phyloP scores from a whole-genome alignment of 1,140 invertebrate species.

The Thaumetopoea pityocampa region DNA sequence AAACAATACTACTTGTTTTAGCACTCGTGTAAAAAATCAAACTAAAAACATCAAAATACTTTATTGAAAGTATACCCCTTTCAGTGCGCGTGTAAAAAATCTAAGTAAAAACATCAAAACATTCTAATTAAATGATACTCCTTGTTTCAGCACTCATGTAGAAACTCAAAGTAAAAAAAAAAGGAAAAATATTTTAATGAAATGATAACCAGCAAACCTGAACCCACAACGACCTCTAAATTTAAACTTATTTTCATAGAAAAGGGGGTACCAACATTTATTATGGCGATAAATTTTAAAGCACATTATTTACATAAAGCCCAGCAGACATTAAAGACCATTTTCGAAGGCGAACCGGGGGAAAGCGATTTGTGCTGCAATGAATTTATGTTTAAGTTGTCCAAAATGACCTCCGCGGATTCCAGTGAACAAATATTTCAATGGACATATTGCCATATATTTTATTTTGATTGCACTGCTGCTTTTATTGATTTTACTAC shows the following conservation, averaged over 20 bases:
- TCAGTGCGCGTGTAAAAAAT: too few relatives aligned
- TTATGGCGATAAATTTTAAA: constrained; percentile 67
- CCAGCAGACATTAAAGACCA: constrained; percentile 59
- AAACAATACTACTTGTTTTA: too few relatives aligned
- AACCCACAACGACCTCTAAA: constrained; percentile 23
- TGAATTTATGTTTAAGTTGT: constrained; percentile 59
- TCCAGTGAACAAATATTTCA: constrained; percentile 18
- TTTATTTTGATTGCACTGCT: constrained; percentile 11
- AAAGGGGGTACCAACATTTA: constrained; percentile 64
- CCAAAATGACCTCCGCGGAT: constrained; percentile 20
- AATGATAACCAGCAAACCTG: constrained; percentile 5
- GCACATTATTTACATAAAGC: constrained; percentile 73
- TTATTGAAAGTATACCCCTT: too few relatives aligned
- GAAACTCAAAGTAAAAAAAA: constrained; percentile 3
- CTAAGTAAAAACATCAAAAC: too few relatives aligned
- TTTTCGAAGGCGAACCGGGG: constrained; percentile 53
- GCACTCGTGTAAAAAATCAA: too few relatives aligned
- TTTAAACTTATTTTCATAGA: constrained; percentile 59
- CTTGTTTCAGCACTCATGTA: too few relatives aligned
- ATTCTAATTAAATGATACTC: too few relatives aligned
- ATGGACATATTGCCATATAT: constrained; percentile 14
- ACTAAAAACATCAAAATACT: too few relatives aligned
- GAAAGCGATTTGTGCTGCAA: constrained; percentile 49
- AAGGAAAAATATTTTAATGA: constrained; percentile 2
- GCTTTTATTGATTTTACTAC: too few relatives aligned